These are phyloP conservation scores for Anser cygnoides DNA, from an alignment of 2,113 vertebrate species.

Conservation along the genomic window DNA sequence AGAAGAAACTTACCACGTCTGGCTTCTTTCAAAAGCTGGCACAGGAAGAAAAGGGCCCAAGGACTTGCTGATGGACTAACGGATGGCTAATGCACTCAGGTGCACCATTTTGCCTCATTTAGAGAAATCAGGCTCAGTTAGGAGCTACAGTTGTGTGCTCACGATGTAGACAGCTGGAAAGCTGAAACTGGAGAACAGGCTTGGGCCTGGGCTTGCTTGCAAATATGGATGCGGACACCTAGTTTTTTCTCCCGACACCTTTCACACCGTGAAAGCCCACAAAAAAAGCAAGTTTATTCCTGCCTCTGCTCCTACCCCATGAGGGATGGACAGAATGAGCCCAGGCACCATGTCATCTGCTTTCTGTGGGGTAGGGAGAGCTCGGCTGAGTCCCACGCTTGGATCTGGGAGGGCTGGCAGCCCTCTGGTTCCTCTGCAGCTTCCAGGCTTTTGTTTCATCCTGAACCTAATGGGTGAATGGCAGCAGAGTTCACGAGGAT, in stretches of 20 bases:
- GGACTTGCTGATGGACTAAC: not conserved
- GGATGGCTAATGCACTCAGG: not conserved
- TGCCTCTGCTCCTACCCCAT: not conserved
- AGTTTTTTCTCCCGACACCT: not conserved
- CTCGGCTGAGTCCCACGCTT: not conserved
- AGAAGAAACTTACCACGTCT: not conserved
- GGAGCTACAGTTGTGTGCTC: not conserved
- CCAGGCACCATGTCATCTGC: not conserved
- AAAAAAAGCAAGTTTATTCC: not conserved
- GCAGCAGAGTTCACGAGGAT: not conserved
- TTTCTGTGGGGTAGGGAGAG: not conserved
- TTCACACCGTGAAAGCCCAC: not conserved
- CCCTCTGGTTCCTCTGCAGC: not conserved
- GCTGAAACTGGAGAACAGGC: not conserved
- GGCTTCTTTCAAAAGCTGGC: not conserved
- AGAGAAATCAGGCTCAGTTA: not conserved
- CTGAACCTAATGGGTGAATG: not conserved
- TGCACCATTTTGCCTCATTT: not conserved
- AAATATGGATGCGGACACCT: not conserved
- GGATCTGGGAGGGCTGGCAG: not conserved
- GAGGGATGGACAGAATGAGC: not conserved
- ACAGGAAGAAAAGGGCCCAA: not conserved
- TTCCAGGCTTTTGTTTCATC: not conserved
- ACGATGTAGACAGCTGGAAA: fast-evolving
- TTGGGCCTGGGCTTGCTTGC: not conserved